phyloP scores from a whole-genome alignment of 2,888 invertebrate species.

The Eupithecia subfuscata region DNA sequence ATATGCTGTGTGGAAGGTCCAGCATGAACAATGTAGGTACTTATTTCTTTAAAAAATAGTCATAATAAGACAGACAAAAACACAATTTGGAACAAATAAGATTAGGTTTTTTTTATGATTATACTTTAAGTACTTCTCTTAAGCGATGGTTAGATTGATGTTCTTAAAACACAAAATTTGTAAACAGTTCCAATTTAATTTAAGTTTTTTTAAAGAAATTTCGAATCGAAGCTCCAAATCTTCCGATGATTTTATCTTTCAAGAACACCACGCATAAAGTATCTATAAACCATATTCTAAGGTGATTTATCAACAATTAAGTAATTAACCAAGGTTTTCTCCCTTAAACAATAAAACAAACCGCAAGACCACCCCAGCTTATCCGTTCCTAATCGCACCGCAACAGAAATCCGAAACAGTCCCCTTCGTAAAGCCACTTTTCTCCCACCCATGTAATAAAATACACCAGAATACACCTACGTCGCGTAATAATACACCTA shows the following conservation, averaged over 20 bases:
- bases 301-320: neutral
- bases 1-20: no score
- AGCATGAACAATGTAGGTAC: no score
- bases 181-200: no score
- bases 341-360: conserved; percentile 47
- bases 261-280: neutral
- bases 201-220: neutral
- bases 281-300: neutral
- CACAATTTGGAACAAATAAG: no score
- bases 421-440: conserved; percentile 61
- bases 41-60: no score
- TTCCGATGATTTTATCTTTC: neutral
- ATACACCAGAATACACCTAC: conserved; percentile 49
- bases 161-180: no score
- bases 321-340: conserved; percentile 21
- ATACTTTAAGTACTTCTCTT: no score
- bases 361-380: conserved; percentile 52
- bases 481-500: conserved; percentile 74
- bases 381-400: conserved; percentile 63
- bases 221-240: neutral
- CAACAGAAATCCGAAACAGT: conserved; percentile 66
- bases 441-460: conserved; percentile 65
- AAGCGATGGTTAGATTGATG: no score
- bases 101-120: no score
- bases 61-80: no score